Conservation (phyloP, 2,113 vertebrate genomes). For the Elephantulus edwardii region DNA sequence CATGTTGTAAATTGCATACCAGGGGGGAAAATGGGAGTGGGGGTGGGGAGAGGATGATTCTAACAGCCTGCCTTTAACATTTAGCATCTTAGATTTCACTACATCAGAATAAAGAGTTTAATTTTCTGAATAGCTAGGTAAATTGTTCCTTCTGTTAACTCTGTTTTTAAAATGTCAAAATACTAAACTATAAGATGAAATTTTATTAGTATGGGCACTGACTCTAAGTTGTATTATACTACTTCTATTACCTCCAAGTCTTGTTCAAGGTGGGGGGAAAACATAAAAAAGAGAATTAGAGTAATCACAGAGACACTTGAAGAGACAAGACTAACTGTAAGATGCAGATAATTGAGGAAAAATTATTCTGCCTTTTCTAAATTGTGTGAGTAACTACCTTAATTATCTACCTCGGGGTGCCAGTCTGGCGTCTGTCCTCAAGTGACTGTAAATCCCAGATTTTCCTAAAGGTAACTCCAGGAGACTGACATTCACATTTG, state of each 20-base stretch:
- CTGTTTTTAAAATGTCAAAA: slow-evolving; percentile 37
- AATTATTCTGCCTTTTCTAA: slow-evolving; percentile 49
- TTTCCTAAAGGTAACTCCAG: neutral
- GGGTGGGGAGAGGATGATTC: no score
- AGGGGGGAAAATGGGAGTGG: neutral
- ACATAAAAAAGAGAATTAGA: slow-evolving; percentile 32
- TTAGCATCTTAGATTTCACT: neutral
- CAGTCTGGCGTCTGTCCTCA: neutral
- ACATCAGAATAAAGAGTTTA: neutral
- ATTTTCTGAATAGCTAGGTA: slow-evolving; percentile 3
- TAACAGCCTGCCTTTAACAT: neutral
- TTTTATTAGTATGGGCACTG: slow-evolving; percentile 32
- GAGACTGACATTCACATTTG: neutral
- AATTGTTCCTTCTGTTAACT: slow-evolving; percentile 21
- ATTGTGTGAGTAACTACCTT: slow-evolving; percentile 37
- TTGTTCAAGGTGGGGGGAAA: slow-evolving; percentile 19
- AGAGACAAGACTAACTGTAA: slow-evolving; percentile 8
- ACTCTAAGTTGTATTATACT: slow-evolving; percentile 33
- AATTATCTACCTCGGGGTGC: neutral
- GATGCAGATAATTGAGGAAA: slow-evolving; percentile 44
- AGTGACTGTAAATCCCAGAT: slow-evolving; percentile 28
- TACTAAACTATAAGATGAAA: neutral
- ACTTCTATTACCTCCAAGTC: slow-evolving; percentile 23
- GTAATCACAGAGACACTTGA: neutral
- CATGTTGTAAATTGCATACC: neutral